Evolutionary conservation across 1,140 invertebrate genomes (phyloP), one percentile per base, ranked within the genome.

Genomic region (Trachymyrmex septentrionalis): DNA sequence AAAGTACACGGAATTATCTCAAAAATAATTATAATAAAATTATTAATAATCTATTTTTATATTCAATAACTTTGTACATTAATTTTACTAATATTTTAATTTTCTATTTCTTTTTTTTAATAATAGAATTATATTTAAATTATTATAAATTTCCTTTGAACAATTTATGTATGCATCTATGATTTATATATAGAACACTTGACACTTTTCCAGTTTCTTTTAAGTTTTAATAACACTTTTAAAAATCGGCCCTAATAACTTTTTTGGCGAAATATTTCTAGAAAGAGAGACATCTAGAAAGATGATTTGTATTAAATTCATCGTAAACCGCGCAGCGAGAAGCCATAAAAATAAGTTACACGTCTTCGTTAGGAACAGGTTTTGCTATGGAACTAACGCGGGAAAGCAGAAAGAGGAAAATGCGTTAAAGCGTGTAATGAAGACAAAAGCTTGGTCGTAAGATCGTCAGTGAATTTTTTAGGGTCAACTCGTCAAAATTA

Each of bases 401-500:
- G 50, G 34, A 72, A 81, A 81, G 30, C 27, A 24, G 16, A 57
- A 48, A 38, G 21, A 73, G 24, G 34, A 73, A 73, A 82, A 73
- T 38, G 67, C 80, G 21, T 82, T 82, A 82, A 61, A 82, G 50
- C 67, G 9, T 82, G 69, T 73, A 61, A 72, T 48, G 80, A 73
- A 82, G 53, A 71, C 67, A 73, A 82, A 73, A 82, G 78, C 67
- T 19, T 10, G 53, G 34, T 80, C 30, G 27, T 30, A 48, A 67
- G 34, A 82, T 59, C 38, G 30, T 59, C 66, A 61, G 80, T 59
- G 67, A 72, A 82, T 57, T 82, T 82, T 73, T 82, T 82, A 72
- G 19, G 24, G 38, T 82, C 53, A 73, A 73, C 67, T 73, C 34
- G 80, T 82, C 80, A 82, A 72, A 82, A 82, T 82, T 82, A 82